Base-by-base conservation (phyloP, 2,888 invertebrate species). In the Caenorhabditis macrosperma region DNA sequence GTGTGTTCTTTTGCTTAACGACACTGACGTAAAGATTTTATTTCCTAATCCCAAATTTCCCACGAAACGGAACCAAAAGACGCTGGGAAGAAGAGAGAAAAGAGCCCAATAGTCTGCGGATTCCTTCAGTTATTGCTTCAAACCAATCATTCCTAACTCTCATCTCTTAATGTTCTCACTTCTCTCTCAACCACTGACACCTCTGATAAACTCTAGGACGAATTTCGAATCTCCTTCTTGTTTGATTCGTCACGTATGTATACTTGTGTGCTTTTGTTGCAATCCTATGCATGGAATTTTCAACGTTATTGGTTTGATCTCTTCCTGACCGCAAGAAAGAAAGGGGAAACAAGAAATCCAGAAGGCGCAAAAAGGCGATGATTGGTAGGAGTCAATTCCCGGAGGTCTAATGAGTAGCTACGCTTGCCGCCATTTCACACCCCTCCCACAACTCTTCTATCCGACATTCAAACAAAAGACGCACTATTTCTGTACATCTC, bases 331-430 rank as follows among this genome's bases (percentile, higher is more conserved):
- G 33, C 4, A 15, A n/a, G 35, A 63, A 35, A n/a, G n/a, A n/a
- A n/a, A 26, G 35, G 35, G n/a, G 30, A 22, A 55, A 26, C 22
- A 33, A 22, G 33, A 20, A 20, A 9, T 12, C 28, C 28, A 33
- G n/a, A n/a, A n/a, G n/a, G n/a, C n/a, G n/a, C 33, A 30, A 46
- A 28, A 60, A 60, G 60, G 52, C 60, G 60, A 52, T 71, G 71
- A 61, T 61, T 24, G 69, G 44, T 38, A 61, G 15, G 38, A 38
- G 38, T 20, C 5, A 44, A 71, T 71, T 71, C 71, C 71, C 71
- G 61, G 52, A 71, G 71, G 71, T 71, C 54, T 71, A 61, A 71
- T 71, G 61, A 69, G 60, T 71, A 61, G 55, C 71, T 44, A 33
- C 33, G 10, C 33, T 33, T 33, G 17, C 44, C 3, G 2, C 44